Evolutionary conservation across 2,888 invertebrate genomes (phyloP).

Genomic region (Napeogenes sylphis): DNA sequence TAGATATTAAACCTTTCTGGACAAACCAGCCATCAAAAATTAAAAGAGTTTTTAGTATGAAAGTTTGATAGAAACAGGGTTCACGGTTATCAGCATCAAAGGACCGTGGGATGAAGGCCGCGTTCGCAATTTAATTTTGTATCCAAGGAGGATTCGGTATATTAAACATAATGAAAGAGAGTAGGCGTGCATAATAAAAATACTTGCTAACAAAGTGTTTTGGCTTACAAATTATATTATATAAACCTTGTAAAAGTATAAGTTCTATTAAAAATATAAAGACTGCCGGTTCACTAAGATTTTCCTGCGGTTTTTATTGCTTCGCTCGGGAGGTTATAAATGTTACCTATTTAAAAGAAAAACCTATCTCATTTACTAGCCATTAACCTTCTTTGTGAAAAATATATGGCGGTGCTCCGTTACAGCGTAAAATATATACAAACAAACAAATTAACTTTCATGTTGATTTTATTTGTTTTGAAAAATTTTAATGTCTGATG

Average conservation of each 20-base stretch:
- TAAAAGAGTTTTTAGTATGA: constrained; percentile 14
- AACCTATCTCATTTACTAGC: too few species aligned
- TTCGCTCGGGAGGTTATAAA: too few species aligned
- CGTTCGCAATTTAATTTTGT: constrained; percentile 57
- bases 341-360: too few species aligned
- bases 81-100: constrained; percentile 7
- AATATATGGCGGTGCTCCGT: too few species aligned
- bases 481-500: too few species aligned
- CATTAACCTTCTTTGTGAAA: too few species aligned
- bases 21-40: not conserved
- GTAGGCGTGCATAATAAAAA: constrained; percentile 34
- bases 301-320: too few species aligned
- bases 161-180: constrained; percentile 47
- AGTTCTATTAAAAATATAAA: not conserved
- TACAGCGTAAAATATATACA: too few species aligned
- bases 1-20: not conserved
- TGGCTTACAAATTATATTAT: constrained; percentile 1
- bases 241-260: not conserved
- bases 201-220: constrained; percentile 11
- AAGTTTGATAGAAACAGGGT: constrained; percentile 17
- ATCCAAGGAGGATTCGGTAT: constrained; percentile 43
- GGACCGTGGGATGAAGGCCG: constrained; percentile 36
- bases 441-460: not conserved
- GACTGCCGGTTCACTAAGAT: not conserved
- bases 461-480: too few species aligned